Evolutionary conservation across 2,797 vertebrate species (phyloP), one percentile per base, ranked within the genome.

Genomic region (Monodelphis domestica): DNA sequence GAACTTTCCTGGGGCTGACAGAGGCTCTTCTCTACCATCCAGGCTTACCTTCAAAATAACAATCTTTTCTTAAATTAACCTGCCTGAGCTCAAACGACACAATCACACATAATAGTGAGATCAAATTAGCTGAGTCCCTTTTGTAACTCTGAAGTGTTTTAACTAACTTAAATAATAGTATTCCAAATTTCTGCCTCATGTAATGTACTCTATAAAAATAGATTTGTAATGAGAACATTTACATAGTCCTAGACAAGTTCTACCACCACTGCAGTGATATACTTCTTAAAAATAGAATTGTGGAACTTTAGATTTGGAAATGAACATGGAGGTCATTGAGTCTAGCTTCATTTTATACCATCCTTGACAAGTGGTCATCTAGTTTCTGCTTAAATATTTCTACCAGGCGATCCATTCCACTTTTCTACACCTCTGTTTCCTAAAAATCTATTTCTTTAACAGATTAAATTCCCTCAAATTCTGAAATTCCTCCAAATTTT

Each of bases 41-140:
- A 92, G 38, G 90, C 78, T 93, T 96, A 78, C 54, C 57, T 97
- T 96, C 93, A 53, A 97, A 95, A 97, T 96, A 93, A 53, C 91
- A 93, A 96, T 95, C 93, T 93, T 94, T 95, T 93, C 90, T 95
- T 96, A 96, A 94, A 96, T 96, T 97, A 96, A 94, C 94, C 90
- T 95, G 14, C 92, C 53, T 95, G 91, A 95, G 50, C 90, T 95
- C 93, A 96, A 97, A 92, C 93, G 93, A 95, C 91, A 96, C 54
- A 95, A 92, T 89, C 59, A 45, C 54, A 93, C 17, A 84, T 96
- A 95, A 93, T 12, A 89, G 50, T 90, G 56, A 95, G 91, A 95
- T 93, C 95, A 97, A 97, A 96, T 88, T 95, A 88, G 28, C 87
- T 87, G 94, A 56, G 95, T 94, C 70, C 45, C 70, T 70, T 93